Percentiles rank a stretch among this genome's conserved stretches.
These are phyloP conservation scores for Zeugodacus cucurbitae DNA, from an alignment of 1,140 invertebrate genomes.

Conservation along the genomic window DNA sequence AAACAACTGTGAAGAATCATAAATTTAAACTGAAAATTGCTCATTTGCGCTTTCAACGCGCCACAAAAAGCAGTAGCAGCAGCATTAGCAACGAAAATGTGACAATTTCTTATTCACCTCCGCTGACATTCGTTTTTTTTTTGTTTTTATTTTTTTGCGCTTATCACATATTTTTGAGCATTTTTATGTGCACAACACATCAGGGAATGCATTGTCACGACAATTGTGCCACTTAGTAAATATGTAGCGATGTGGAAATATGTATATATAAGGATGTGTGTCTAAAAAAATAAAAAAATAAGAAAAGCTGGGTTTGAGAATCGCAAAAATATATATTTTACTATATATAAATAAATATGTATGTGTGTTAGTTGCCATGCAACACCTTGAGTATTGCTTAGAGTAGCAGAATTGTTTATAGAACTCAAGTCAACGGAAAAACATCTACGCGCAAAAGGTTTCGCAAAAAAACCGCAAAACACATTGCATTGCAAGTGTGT, in stretches of 20 bases:
- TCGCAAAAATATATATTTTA: background rate
- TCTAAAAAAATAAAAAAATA: no score
- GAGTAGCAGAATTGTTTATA: background rate
- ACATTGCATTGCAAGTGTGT: background rate
- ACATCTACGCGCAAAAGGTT: background rate
- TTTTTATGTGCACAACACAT: background rate
- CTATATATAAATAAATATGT: no score
- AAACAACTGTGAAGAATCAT: background rate
- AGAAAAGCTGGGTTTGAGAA: no score
- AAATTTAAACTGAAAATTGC: background rate
- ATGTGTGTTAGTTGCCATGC: background rate
- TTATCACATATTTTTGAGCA: background rate
- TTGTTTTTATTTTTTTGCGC: background rate
- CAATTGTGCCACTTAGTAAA: background rate
- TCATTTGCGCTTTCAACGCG: background rate
- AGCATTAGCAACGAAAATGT: background rate
- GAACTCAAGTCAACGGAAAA: background rate
- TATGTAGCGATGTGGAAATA: background rate
- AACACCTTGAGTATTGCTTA: background rate
- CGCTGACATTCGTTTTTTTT: background rate
- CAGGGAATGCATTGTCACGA: constrained; percentile 17
- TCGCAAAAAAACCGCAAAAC: background rate
- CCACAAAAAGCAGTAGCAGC: background rate
- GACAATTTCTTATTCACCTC: background rate
- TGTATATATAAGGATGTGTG: background rate